Percentiles rank a stretch among this genome's conserved stretches.
phyloP scores from a whole-genome alignment of 2,888 invertebrate species.

The Formica aserva region DNA sequence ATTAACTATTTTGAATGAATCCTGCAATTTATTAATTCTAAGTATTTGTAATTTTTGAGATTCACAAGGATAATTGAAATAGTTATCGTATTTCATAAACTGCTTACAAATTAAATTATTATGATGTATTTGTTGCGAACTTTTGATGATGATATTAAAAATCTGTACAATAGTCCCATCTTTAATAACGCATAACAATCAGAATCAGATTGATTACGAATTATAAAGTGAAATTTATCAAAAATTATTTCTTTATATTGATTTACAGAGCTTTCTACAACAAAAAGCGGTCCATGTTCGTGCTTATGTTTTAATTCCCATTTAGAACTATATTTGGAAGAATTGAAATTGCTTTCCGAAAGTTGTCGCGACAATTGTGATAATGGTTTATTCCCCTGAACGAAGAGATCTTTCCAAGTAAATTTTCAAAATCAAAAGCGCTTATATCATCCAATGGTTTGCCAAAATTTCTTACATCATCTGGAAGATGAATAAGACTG shows the following conservation, averaged over 20 bases:
- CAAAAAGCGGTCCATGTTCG: background rate
- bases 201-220: background rate
- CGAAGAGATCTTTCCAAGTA: conserved; percentile 1
- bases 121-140: background rate
- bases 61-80: conserved; percentile 18
- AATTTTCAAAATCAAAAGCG: conserved; percentile 29
- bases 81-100: background rate
- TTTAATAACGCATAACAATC: conserved; percentile 4
- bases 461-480: conserved; percentile 4
- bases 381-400: background rate
- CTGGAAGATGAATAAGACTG: background rate
- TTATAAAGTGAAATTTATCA: conserved; percentile 8
- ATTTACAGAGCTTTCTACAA: background rate
- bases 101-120: background rate
- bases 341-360: background rate
- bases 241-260: conserved; percentile 14
- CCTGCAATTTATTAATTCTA: conserved; percentile 7
- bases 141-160: background rate
- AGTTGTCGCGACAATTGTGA: conserved; percentile 18
- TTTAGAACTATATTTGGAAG: background rate
- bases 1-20: conserved; percentile 10
- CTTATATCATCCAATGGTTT: conserved; percentile 1
- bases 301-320: background rate
- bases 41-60: conserved; percentile 20
- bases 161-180: background rate